Percentiles rank a stretch among this genome's conserved stretches.
Evolutionary conservation across 2,113 vertebrate genomes (phyloP).

Genomic region (Myotis lucifugus): DNA sequence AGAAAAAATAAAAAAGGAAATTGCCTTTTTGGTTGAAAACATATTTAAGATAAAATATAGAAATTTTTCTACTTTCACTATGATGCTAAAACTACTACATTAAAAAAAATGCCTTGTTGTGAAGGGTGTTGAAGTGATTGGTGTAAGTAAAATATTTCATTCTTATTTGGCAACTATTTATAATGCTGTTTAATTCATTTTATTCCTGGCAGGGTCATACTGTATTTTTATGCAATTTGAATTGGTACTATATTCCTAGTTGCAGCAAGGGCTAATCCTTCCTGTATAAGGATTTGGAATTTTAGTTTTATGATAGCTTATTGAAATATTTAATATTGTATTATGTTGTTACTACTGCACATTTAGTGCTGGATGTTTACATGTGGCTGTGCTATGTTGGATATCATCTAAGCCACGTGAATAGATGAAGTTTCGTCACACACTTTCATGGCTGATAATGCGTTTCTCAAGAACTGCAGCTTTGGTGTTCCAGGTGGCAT

Average conservation of each 20-base stretch:
- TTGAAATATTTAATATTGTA: neutral
- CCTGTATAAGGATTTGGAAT: neutral
- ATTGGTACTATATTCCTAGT: neutral
- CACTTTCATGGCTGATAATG: neutral
- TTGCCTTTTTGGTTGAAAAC: conserved; percentile 20
- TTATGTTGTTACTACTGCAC: neutral
- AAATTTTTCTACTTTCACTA: neutral
- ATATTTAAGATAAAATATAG: conserved; percentile 22
- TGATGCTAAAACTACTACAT: neutral
- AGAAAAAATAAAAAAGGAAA: neutral
- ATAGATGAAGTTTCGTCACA: neutral
- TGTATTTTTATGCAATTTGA: conserved; percentile 12
- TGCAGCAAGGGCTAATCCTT: neutral
- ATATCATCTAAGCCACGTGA: neutral
- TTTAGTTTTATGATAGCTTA: conserved; percentile 9
- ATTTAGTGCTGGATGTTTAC: neutral
- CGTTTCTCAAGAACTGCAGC: neutral
- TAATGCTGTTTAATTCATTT: neutral
- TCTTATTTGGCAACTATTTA: neutral
- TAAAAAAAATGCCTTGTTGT: neutral
- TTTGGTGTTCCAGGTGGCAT: neutral
- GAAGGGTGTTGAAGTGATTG: neutral
- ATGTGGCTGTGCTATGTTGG: neutral
- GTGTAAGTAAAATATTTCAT: neutral
- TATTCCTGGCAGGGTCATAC: neutral